phyloP scores from a whole-genome alignment of 35 echinoderm and acorn worm genomes.

The Apostichopus japonicus region DNA sequence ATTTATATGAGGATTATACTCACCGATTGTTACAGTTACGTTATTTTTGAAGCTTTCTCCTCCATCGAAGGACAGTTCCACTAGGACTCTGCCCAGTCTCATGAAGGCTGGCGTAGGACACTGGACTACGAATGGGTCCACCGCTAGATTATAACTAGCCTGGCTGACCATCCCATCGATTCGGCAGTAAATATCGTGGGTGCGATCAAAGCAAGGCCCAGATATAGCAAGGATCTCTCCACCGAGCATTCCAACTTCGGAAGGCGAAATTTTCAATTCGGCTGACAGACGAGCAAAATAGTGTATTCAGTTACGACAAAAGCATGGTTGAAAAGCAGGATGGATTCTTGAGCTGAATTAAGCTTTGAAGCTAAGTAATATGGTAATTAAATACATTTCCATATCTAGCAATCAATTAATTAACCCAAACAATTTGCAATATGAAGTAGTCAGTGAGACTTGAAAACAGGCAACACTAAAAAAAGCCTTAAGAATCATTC shows the following conservation, averaged over 20 bases:
- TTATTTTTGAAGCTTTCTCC: constrained; percentile 67
- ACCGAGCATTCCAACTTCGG: constrained; percentile 80
- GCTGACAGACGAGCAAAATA: constrained; percentile 1
- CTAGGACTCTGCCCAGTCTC: constrained; percentile 48
- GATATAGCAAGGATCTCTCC: constrained; percentile 88
- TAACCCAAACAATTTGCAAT: no score
- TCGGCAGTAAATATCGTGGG: constrained; percentile 58
- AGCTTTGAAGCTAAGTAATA: no score
- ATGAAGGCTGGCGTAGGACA: constrained; percentile 83
- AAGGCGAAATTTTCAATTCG: constrained; percentile 66
- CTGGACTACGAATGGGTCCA: constrained; percentile 71
- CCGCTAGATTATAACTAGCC: constrained; percentile 64
- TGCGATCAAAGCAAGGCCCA: constrained; percentile 79
- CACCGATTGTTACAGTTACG: constrained; percentile 68
- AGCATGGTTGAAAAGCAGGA: no score
- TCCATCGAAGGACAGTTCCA: constrained; percentile 83
- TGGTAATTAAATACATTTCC: no score
- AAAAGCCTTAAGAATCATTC: no score
- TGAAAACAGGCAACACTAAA: no score
- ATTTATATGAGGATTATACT: not conserved
- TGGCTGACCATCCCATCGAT: constrained; percentile 68
- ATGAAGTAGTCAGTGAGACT: no score
- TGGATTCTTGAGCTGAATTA: no score
- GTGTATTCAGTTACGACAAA: no score
- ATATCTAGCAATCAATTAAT: no score